Evolutionary conservation across 23 tunicate species (phyloP), one percentile per base, ranked within the genome.

Genomic region (Ciona savignyi): DNA sequence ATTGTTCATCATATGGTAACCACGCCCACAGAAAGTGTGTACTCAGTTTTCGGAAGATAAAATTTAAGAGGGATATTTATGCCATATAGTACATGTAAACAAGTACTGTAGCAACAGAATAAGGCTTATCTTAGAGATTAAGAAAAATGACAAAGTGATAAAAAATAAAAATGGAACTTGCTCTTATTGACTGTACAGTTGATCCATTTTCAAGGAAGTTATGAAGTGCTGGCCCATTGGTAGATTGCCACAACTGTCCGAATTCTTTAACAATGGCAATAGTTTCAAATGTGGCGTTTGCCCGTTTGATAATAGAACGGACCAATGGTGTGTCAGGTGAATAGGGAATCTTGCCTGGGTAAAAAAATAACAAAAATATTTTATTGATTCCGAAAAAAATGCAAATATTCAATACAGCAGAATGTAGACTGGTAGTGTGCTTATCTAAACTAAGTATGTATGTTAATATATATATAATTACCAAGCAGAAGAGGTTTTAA

Each of bases 401-500:
- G n/a, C n/a, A n/a, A n/a, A n/a, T n/a, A 42, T 42, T 42, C 11
- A 42, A 42, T 6, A 42, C n/a, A n/a, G n/a, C n/a, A n/a, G n/a
- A n/a, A n/a, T n/a, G n/a, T n/a, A n/a, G n/a, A n/a, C n/a, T n/a
- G n/a, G n/a, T n/a, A n/a, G n/a, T n/a, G n/a, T n/a, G n/a, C n/a
- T n/a, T n/a, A n/a, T n/a, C n/a, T n/a, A n/a, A n/a, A n/a, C n/a
- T n/a, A n/a, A n/a, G n/a, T n/a, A n/a, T n/a, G n/a, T n/a, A n/a
- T n/a, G n/a, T 48, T n/a, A n/a, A n/a, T n/a, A n/a, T n/a, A n/a
- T n/a, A n/a, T n/a, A n/a, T n/a, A 25, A 81, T 65, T 65, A 90
- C 97, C 97, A 31, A 91, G 49, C 15, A 91, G 32, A 26, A 91
- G 32, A 11, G 97, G 97, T 74, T 91, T 84, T 22, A 80, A 61